Base-by-base conservation (phyloP, 2,797 vertebrate species). In the Syngnathus acus region DNA sequence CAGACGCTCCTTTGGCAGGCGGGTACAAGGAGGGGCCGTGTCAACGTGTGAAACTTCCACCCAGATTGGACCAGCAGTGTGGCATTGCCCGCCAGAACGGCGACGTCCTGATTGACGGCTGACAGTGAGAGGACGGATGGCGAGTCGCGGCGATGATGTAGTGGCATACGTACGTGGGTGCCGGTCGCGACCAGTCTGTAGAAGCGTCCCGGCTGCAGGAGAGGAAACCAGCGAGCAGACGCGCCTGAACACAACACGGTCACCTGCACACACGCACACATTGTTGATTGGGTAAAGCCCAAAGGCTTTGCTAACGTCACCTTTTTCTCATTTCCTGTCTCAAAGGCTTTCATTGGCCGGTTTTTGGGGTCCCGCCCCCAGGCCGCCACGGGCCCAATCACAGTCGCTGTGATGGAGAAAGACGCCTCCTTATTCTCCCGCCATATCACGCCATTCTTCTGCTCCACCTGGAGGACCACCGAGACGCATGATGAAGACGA, bases 361-460 rank as follows among this genome's bases (percentile, higher is more conserved):
- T 91, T 90, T 73, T 74, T 86, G 0, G 90, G 90, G 75, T 92
- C 84, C 65, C n/a, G 32, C 51, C 62, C 71, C 90, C 91, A 91
- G 42, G 21, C n/a, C 71, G 87, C 75, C 17, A 77, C 78, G 1
- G 76, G 83, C 61, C 90, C 90, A 75, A 91, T 81, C 67, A 82
- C 68, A 21, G 63, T 54, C 9, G 79, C 89, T 64, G 45, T 74
- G 11, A 70, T 58, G 0, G 74, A 67, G 60, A 91, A 92, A n/a
- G 74, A 61, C 5, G 68, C 78, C 72, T 40, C 67, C 0, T 50
- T 39, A 0, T 1, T 26, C 0, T 38, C 38, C 10, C 19, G 1
- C 1, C 84, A 84, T 58, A 79, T 72, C 72, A 91, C 80, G 1
- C 89, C 89, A 64, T 88, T 87, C 43, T 89, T 91, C 38, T 77